Percentiles rank a stretch among this genome's conserved stretches.
These are phyloP conservation scores for Ageneiosus marmoratus DNA, from an alignment of 2,113 vertebrate species.

Conservation along the genomic window DNA sequence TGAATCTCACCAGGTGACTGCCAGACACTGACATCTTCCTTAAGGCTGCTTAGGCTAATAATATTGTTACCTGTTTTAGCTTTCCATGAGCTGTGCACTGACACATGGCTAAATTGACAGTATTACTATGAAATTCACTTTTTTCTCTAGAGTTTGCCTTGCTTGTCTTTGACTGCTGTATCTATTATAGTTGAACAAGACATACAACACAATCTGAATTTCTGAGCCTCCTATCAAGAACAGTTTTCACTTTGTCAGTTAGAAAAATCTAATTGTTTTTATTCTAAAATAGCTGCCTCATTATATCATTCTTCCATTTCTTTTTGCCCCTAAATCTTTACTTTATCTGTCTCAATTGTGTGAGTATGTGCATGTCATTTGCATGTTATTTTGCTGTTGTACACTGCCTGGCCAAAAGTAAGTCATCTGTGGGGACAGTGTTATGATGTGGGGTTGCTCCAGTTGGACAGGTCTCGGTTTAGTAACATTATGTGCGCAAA, in stretches of 20 bases:
- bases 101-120: background rate
- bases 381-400: background rate
- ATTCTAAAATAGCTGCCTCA: background rate
- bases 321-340: background rate
- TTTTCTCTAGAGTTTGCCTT: background rate
- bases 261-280: background rate
- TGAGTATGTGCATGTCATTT: background rate
- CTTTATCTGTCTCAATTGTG: background rate
- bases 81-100: background rate
- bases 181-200: too few relatives aligned
- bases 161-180: background rate
- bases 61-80: slow-evolving; percentile 24
- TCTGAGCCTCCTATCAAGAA: background rate
- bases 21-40: slow-evolving; percentile 41
- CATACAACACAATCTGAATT: background rate
- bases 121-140: background rate
- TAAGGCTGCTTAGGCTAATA: slow-evolving; percentile 34
- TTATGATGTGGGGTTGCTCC: too few relatives aligned
- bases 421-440: too few relatives aligned
- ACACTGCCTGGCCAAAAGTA: too few relatives aligned
- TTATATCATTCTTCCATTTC: background rate
- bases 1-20: slow-evolving; percentile 25
- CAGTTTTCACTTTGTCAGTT: background rate
- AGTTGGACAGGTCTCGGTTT: too few relatives aligned
- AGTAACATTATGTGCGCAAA: too few relatives aligned